These are phyloP conservation scores for Andinoacara biseriatus DNA, from an alignment of 2,113 vertebrate genomes.

Conservation along the genomic window DNA sequence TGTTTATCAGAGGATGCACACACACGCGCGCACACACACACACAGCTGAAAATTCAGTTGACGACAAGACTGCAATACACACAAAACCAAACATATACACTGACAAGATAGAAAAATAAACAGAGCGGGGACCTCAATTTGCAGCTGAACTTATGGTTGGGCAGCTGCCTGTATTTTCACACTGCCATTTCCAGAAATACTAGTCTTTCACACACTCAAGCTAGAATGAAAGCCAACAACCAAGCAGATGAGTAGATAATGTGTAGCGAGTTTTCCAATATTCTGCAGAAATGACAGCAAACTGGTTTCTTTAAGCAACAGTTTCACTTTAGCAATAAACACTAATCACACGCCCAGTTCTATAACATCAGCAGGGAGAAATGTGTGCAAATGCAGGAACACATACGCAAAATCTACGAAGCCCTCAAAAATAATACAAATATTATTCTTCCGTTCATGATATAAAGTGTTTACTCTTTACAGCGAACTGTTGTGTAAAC, in stretches of 20 bases:
- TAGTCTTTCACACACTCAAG: not conserved
- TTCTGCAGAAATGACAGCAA: not conserved
- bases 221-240: not conserved
- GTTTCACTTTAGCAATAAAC: not conserved
- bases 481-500: conserved; percentile 31
- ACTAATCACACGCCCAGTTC: not conserved
- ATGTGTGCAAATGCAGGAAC: not conserved
- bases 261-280: not conserved
- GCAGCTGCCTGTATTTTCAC: not conserved
- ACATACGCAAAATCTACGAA: not conserved
- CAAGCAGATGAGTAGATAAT: not conserved
- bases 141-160: not conserved
- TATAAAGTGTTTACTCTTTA: conserved; percentile 13
- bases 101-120: conserved; percentile 13
- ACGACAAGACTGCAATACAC: not conserved
- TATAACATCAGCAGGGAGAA: too few species aligned
- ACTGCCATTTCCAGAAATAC: not conserved
- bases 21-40: conserved; percentile 18
- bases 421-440: not conserved
- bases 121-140: not conserved
- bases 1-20: conserved; percentile 63
- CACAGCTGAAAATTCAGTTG: not conserved
- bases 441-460: not conserved
- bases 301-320: not conserved
- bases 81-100: not conserved